These are phyloP conservation scores for Solea senegalensis DNA, from an alignment of 2,113 vertebrate genomes.

Conservation along the genomic window DNA sequence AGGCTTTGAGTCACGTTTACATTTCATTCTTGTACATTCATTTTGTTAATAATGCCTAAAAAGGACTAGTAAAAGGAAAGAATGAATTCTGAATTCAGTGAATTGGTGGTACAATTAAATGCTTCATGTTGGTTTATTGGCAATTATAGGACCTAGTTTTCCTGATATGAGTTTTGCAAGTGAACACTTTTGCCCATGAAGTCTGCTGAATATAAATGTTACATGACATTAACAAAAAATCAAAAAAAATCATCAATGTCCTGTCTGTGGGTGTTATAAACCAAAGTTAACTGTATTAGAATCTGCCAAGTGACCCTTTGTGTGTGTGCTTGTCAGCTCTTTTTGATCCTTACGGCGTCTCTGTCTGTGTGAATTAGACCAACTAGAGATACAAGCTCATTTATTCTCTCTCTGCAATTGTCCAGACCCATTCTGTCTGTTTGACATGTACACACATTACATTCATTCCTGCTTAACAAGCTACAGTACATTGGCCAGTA, in stretches of 20 bases:
- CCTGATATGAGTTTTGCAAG: slow-evolving; percentile 1
- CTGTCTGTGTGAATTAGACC: slow-evolving; percentile 29
- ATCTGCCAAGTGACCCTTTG: slow-evolving; percentile 1
- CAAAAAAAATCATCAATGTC: not conserved
- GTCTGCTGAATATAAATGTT: slow-evolving; percentile 7
- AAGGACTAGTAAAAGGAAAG: not conserved
- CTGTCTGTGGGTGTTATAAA: slow-evolving; percentile 7
- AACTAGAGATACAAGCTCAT: slow-evolving; percentile 9
- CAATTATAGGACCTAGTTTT: not conserved
- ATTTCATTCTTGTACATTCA: slow-evolving; percentile 5
- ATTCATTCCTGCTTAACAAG: slow-evolving; percentile 11
- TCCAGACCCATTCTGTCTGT: slow-evolving; percentile 11
- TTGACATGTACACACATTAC: slow-evolving; percentile 11
- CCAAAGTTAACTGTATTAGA: slow-evolving; percentile 42
- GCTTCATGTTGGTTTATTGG: slow-evolving; percentile 1
- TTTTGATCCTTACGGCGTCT: slow-evolving; percentile 20
- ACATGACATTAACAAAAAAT: not conserved
- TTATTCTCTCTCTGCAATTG: slow-evolving; percentile 2
- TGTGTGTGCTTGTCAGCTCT: slow-evolving; percentile 29
- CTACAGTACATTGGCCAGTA: slow-evolving; percentile 15
- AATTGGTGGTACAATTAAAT: slow-evolving; percentile 18
- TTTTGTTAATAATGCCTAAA: slow-evolving; percentile 12
- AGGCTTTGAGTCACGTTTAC: not conserved
- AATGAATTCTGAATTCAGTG: not conserved
- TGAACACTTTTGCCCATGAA: no score